Percentiles rank a stretch among this genome's conserved stretches.
Evolutionary conservation across 2,888 invertebrate genomes (phyloP).

Genomic region (Caenorhabditis virilis): DNA sequence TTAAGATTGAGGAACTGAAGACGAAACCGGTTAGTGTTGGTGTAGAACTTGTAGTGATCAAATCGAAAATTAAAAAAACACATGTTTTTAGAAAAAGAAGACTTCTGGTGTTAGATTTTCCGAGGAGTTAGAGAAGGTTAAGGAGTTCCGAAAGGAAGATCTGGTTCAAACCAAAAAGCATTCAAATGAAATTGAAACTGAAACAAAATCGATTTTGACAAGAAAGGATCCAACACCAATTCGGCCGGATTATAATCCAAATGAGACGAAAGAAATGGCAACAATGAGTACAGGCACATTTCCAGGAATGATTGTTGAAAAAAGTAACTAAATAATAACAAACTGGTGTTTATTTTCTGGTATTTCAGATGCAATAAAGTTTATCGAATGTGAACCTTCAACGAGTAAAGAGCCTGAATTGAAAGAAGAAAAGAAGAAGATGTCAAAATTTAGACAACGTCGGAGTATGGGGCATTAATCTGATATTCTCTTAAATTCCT

Average conservation of each 20-base stretch:
- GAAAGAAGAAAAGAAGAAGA: conserved; percentile 10
- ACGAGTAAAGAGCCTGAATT: conserved; percentile 28
- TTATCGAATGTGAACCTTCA: conserved; percentile 21
- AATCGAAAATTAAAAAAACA: too few relatives aligned
- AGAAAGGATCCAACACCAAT: conserved; percentile 20
- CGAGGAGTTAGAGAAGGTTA: conserved; percentile 19
- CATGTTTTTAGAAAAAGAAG: too few relatives aligned
- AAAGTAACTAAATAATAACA: conserved; percentile 4
- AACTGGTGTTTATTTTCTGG: not conserved
- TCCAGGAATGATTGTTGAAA: conserved; percentile 30
- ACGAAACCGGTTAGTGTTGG: too few relatives aligned
- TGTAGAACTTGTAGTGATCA: too few relatives aligned
- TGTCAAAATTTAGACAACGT: conserved; percentile 21
- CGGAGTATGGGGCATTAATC: not conserved
- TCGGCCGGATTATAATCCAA: not conserved
- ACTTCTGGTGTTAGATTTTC: conserved; percentile 20
- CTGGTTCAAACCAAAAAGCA: not conserved
- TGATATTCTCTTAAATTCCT: too few relatives aligned
- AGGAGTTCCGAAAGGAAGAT: conserved; percentile 14
- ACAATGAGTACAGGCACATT: conserved; percentile 19
- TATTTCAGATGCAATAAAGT: not conserved
- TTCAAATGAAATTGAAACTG: not conserved
- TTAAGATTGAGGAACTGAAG: not conserved
- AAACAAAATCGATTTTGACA: conserved; percentile 27
- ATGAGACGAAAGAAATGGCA: conserved; percentile 17